Evolutionary conservation across 2,113 vertebrate genomes (phyloP).

Genomic region (Channa argus): DNA sequence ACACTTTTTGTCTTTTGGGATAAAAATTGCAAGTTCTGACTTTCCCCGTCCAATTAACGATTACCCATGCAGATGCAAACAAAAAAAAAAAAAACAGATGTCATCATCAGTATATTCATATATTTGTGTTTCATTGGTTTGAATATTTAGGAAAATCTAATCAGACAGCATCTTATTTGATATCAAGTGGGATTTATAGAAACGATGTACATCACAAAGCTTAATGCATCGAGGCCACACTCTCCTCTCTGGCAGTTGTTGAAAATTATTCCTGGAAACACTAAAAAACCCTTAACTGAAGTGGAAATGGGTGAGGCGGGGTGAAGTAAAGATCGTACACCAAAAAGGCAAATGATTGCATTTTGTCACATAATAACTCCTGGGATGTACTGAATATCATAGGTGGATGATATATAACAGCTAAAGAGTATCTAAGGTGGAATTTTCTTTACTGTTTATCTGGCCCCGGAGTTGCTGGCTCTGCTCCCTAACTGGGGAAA

Average conservation of each 20-base stretch:
- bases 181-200: not conserved
- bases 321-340: slow-evolving; percentile 20
- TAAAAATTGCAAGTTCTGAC: too few relatives aligned
- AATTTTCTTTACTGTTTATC: slow-evolving; percentile 23
- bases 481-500: slow-evolving; percentile 19
- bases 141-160: not conserved
- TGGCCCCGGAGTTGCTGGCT: slow-evolving; percentile 15
- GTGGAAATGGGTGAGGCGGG: slow-evolving; percentile 32
- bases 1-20: too few relatives aligned
- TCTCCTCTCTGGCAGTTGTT: slow-evolving; percentile 15
- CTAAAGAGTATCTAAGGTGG: slow-evolving; percentile 27
- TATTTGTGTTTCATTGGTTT: not conserved
- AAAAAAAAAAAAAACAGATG: too few relatives aligned
- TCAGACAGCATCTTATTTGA: not conserved
- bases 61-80: too few relatives aligned
- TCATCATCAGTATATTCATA: not conserved
- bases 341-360: slow-evolving; percentile 31
- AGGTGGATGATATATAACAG: slow-evolving; percentile 33
- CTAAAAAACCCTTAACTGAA: slow-evolving; percentile 47
- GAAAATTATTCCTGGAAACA: slow-evolving; percentile 41
- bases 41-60: too few relatives aligned
- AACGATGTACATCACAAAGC: not conserved
- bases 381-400: slow-evolving; percentile 10
- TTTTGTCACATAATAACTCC: slow-evolving; percentile 32
- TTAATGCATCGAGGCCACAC: slow-evolving; percentile 7